Conservation (phyloP, 2,797 vertebrate genomes). For the Toxotes lorentzi region DNA sequence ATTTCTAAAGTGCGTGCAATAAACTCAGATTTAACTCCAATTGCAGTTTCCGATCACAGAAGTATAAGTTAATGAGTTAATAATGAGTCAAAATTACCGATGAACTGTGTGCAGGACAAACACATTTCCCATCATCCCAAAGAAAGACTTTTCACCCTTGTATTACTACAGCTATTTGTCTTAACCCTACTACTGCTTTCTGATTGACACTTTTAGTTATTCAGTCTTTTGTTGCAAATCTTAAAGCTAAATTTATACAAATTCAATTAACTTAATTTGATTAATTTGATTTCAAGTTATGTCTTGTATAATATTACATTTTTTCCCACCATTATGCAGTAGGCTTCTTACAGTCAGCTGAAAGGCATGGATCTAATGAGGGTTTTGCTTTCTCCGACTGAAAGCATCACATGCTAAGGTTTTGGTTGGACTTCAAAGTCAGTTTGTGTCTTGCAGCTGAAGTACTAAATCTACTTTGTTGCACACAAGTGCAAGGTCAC, state of each 20-base stretch:
- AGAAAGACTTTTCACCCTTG: neutral
- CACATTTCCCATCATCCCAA: neutral
- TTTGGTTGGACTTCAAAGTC: conserved; percentile 8
- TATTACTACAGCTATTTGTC: neutral
- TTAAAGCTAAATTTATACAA: neutral
- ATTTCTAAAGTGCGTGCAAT: conserved; percentile 23
- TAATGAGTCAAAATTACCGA: conserved; percentile 9
- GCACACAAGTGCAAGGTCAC: conserved; percentile 12
- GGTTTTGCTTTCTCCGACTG: neutral
- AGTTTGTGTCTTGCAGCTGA: conserved; percentile 7
- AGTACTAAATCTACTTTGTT: neutral
- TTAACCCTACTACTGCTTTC: neutral
- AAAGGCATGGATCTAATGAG: neutral
- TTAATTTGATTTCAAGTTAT: conserved; percentile 6
- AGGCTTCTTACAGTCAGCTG: conserved; percentile 1
- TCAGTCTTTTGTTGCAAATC: neutral
- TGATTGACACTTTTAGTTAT: neutral
- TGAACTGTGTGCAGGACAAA: neutral
- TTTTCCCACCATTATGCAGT: neutral
- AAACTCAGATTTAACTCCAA: conserved; percentile 19
- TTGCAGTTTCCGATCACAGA: neutral
- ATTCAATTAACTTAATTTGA: neutral
- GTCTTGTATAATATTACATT: too few relatives aligned
- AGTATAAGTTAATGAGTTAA: neutral
- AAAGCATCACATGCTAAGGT: neutral